A percentile compares a stretch with the other conserved stretches of the same genome.
These are phyloP conservation scores for Drosophila obscura DNA, from an alignment of 1,140 invertebrate species.

Conservation along the genomic window DNA sequence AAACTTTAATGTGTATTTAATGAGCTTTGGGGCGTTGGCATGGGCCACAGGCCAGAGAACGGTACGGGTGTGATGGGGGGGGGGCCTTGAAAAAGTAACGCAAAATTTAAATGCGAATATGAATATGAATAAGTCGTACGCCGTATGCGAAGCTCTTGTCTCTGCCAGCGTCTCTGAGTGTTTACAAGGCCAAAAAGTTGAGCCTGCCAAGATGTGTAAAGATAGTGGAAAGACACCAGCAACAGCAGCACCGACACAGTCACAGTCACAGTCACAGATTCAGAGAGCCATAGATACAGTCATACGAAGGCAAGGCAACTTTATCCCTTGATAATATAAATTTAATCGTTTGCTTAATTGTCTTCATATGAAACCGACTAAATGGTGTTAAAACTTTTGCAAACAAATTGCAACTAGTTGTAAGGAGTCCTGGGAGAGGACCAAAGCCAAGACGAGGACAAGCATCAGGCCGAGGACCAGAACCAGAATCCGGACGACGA, in stretches of 20 bases:
- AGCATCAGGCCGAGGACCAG: too few relatives aligned
- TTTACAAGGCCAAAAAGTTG: slow-evolving; percentile 59
- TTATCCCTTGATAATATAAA: slow-evolving; percentile 79
- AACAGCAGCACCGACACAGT: background rate
- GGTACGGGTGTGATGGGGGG: background rate
- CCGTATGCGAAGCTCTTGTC: slow-evolving; percentile 5
- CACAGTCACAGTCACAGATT: background rate
- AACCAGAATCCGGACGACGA: slow-evolving; percentile 43
- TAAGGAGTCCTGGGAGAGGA: slow-evolving; percentile 31
- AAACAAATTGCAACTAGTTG: slow-evolving; percentile 82
- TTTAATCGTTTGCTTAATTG: slow-evolving; percentile 81
- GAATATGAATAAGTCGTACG: slow-evolving; percentile 55
- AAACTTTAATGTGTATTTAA: slow-evolving; percentile 82
- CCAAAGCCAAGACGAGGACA: slow-evolving; percentile 25
- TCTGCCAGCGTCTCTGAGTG: slow-evolving; percentile 13
- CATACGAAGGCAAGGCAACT: slow-evolving; percentile 25
- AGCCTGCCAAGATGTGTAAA: slow-evolving; percentile 10
- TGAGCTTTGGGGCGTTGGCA: slow-evolving; percentile 49
- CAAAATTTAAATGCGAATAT: slow-evolving; percentile 63
- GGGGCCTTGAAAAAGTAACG: slow-evolving; percentile 63
- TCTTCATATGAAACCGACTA: slow-evolving; percentile 80
- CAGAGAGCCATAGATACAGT: slow-evolving; percentile 2
- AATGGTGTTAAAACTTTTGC: slow-evolving; percentile 80
- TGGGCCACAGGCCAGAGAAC: background rate
- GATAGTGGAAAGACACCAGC: background rate